Conservation (phyloP, 2,113 vertebrate genomes). For the Daubentonia madagascariensis region DNA sequence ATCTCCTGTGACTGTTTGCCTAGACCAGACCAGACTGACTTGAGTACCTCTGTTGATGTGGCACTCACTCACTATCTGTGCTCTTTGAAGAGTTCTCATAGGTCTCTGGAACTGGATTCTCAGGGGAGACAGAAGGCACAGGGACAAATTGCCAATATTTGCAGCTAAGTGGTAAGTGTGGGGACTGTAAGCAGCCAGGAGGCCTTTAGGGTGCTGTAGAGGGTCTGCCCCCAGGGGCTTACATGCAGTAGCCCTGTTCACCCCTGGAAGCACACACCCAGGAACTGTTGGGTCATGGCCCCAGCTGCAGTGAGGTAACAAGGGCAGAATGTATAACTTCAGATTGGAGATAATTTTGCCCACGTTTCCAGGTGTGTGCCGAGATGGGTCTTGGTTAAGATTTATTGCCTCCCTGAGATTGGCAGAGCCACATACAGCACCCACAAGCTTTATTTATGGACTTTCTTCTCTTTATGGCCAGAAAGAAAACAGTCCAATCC, state of each 20-base stretch:
- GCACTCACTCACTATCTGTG: not conserved
- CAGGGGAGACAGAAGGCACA: not conserved
- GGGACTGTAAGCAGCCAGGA: not conserved
- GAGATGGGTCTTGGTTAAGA: not conserved
- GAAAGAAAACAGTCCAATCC: not conserved
- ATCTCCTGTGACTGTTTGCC: not conserved
- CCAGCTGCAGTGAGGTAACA: not conserved
- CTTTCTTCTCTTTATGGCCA: not conserved
- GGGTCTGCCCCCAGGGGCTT: not conserved
- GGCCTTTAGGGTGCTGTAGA: not conserved
- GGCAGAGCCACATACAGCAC: not conserved
- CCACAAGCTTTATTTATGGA: not conserved
- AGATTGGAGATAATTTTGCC: constrained; percentile 5
- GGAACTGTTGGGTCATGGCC: not conserved
- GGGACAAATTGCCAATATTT: not conserved
- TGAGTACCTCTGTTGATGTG: not conserved
- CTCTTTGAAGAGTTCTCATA: not conserved
- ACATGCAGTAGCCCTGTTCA: not conserved
- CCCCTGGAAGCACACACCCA: not conserved
- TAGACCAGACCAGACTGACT: not conserved
- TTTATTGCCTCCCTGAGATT: not conserved
- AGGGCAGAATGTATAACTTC: not conserved
- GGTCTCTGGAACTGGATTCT: not conserved
- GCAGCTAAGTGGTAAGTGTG: not conserved
- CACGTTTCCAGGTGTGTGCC: not conserved